Evolutionary conservation across 2,888 invertebrate species (phyloP).

Genomic region (Ennomos quercinarius): DNA sequence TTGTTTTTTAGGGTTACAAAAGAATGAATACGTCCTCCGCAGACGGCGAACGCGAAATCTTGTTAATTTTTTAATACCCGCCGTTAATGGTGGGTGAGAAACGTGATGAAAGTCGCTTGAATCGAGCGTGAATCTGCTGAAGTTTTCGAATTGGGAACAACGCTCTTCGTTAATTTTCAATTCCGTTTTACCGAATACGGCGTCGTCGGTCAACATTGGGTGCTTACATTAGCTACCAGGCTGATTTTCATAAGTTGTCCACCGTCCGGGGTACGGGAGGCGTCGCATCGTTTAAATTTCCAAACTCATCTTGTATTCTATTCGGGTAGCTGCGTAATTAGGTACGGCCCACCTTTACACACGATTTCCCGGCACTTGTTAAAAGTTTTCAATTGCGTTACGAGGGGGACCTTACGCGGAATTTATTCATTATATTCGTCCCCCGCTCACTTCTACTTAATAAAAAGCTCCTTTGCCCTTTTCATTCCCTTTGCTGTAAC

Average conservation of each 20-base stretch:
- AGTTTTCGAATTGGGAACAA: conserved; percentile 38
- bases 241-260: conserved; percentile 67
- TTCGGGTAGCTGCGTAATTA: conserved; percentile 73
- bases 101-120: conserved; percentile 49
- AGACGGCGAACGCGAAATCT: conserved; percentile 72
- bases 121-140: conserved; percentile 54
- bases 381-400: conserved; percentile 86
- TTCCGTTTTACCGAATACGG: conserved; percentile 43
- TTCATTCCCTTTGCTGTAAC: conserved; percentile 67
- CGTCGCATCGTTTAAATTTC: conserved; percentile 71
- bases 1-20: conserved; percentile 84
- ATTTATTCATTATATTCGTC: conserved; percentile 84
- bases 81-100: conserved; percentile 72
- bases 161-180: conserved; percentile 51
- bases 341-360: conserved; percentile 81
- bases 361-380: conserved; percentile 84
- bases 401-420: conserved; percentile 76
- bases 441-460: conserved; percentile 70
- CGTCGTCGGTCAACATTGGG: conserved; percentile 62
- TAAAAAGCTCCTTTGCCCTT: conserved; percentile 79
- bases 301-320: conserved; percentile 78
- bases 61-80: conserved; percentile 77
- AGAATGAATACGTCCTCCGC: conserved; percentile 81
- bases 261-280: conserved; percentile 39
- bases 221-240: conserved; percentile 65